These are phyloP conservation scores for Heliangelus exortis DNA, from an alignment of 2,797 vertebrate genomes.

Conservation along the genomic window DNA sequence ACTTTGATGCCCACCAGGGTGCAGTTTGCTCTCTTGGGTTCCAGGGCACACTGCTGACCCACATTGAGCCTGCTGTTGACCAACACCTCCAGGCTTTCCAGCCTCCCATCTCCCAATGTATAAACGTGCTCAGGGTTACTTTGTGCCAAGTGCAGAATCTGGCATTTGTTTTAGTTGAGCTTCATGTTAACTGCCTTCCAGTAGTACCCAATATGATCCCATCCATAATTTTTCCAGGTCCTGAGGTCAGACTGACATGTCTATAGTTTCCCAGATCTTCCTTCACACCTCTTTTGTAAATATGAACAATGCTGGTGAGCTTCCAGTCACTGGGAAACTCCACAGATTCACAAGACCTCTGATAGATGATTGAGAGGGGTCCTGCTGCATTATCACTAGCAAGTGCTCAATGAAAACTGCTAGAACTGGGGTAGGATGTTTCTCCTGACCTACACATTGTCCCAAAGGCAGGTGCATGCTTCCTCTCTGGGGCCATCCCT, in stretches of 20 bases:
- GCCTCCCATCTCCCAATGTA: too few relatives aligned
- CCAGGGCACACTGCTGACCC: too few relatives aligned
- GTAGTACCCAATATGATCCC: neutral
- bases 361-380: neutral
- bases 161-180: neutral
- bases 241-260: neutral
- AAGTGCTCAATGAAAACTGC: neutral
- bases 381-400: neutral
- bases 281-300: neutral
- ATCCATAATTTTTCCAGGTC: neutral
- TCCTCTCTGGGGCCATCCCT: neutral
- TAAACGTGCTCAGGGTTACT: too few relatives aligned
- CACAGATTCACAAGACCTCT: neutral
- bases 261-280: neutral
- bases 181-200: neutral
- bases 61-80: too few relatives aligned
- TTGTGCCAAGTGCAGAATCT: neutral
- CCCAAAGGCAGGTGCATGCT: neutral
- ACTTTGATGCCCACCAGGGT: too few relatives aligned
- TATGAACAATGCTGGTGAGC: neutral
- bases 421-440: accelerated
- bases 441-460: neutral
- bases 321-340: neutral
- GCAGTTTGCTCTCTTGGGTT: too few relatives aligned
- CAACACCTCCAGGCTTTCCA: too few relatives aligned